phyloP scores from a whole-genome alignment of 2,797 vertebrate species.

The Nasua narica region DNA sequence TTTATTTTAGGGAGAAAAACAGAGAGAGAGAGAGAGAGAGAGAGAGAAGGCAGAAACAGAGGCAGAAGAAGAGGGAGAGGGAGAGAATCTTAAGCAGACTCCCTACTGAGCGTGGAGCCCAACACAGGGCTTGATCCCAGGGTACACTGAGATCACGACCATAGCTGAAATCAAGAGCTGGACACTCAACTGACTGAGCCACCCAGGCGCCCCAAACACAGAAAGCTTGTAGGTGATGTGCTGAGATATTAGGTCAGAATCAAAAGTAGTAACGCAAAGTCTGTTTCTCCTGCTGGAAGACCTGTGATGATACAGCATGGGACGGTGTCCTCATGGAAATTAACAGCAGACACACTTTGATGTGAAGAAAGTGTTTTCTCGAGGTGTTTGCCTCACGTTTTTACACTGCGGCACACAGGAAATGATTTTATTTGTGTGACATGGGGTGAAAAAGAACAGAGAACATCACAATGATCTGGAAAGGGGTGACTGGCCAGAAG shows the following conservation, averaged over 20 bases:
- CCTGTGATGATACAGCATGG: rapidly evolving
- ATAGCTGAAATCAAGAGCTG: too few species aligned
- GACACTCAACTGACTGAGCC: not conserved
- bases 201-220: not conserved
- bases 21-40: not conserved
- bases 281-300: not conserved
- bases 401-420: too few species aligned
- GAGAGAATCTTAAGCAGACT: too few species aligned
- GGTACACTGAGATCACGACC: too few species aligned
- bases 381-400: not conserved
- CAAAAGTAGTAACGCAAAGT: too few species aligned
- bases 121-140: too few species aligned
- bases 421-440: not conserved
- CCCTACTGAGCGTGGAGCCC: too few species aligned
- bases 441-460: not conserved
- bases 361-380: not conserved
- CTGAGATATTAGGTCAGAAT: not conserved
- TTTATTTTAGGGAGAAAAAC: not conserved
- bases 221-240: not conserved
- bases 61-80: too few species aligned
- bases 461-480: not conserved
- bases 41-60: too few species aligned
- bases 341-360: not conserved
- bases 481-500: not conserved
- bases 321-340: not conserved